phyloP scores from a whole-genome alignment of 2,113 vertebrate species.

The Psilopogon haemacephalus region DNA sequence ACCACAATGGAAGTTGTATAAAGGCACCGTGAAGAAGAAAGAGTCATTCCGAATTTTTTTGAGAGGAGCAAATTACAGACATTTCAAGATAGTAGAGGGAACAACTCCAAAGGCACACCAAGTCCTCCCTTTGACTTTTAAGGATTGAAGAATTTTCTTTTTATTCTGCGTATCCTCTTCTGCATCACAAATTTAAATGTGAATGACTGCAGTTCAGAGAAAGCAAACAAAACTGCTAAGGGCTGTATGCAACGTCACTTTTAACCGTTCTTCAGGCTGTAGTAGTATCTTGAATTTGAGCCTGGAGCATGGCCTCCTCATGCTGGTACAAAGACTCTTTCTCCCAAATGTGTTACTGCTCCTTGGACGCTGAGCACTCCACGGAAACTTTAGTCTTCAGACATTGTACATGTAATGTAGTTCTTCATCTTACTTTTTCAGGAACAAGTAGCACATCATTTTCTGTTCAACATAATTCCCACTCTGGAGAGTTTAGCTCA shows the following conservation, averaged over 20 bases:
- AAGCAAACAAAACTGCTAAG: neutral
- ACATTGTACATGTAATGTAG: neutral
- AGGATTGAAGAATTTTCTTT: neutral
- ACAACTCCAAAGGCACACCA: neutral
- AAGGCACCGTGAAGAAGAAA: neutral
- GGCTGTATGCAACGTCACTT: neutral
- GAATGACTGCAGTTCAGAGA: neutral
- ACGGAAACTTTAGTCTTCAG: neutral
- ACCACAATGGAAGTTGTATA: conserved; percentile 10
- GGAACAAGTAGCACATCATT: neutral
- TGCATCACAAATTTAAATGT: neutral
- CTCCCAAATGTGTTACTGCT: neutral
- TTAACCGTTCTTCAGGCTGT: neutral
- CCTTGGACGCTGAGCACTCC: neutral
- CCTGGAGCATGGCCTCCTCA: neutral
- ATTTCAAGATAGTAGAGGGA: neutral
- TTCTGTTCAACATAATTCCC: neutral
- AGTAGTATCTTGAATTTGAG: neutral
- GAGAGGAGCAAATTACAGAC: neutral
- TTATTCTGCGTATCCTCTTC: neutral
- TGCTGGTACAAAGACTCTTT: neutral
- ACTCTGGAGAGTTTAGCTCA: neutral
- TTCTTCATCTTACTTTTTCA: neutral
- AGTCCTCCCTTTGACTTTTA: neutral
- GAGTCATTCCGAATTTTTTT: neutral